Evolutionary conservation across 35 echinoderm and acorn worm genomes (phyloP).

Genomic region (Acanthaster planci): DNA sequence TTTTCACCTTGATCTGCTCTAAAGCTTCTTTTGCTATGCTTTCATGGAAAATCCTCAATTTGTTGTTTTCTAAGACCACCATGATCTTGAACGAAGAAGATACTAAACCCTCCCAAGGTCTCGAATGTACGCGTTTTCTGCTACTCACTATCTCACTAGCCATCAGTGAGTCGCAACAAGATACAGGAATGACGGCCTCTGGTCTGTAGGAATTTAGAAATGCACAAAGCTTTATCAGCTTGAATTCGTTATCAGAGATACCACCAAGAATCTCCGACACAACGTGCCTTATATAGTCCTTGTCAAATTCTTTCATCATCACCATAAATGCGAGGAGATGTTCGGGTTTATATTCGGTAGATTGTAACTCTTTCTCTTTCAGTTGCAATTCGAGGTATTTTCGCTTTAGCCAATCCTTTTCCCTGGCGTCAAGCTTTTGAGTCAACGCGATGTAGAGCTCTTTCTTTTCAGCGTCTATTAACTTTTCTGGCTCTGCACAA

Average conservation of each 20-base stretch:
- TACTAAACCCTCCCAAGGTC: conserved; percentile 11
- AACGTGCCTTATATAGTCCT: conserved; percentile 39
- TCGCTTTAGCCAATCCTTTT: neutral
- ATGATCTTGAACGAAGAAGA: conserved; percentile 20
- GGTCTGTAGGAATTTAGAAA: conserved; percentile 30
- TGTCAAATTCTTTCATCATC: conserved; percentile 52
- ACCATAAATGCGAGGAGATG: conserved; percentile 59
- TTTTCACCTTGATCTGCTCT: neutral
- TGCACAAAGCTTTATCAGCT: conserved; percentile 37
- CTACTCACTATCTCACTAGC: neutral
- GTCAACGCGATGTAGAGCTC: neutral
- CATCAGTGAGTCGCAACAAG: conserved; percentile 51
- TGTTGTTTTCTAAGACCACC: conserved; percentile 21
- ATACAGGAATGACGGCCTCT: conserved; percentile 50
- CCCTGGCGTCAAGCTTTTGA: conserved; percentile 17
- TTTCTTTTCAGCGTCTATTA: neutral
- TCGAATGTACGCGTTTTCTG: neutral
- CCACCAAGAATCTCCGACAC: conserved; percentile 24
- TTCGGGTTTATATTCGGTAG: conserved; percentile 38
- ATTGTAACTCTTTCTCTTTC: neutral
- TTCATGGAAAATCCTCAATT: conserved; percentile 37
- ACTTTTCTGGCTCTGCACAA: neutral
- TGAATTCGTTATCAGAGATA: neutral
- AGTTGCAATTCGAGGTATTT: neutral
- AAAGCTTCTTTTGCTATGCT: conserved; percentile 33